Evolutionary conservation across 2,113 vertebrate species (phyloP).

Genomic region (Stigmatopora argus): DNA sequence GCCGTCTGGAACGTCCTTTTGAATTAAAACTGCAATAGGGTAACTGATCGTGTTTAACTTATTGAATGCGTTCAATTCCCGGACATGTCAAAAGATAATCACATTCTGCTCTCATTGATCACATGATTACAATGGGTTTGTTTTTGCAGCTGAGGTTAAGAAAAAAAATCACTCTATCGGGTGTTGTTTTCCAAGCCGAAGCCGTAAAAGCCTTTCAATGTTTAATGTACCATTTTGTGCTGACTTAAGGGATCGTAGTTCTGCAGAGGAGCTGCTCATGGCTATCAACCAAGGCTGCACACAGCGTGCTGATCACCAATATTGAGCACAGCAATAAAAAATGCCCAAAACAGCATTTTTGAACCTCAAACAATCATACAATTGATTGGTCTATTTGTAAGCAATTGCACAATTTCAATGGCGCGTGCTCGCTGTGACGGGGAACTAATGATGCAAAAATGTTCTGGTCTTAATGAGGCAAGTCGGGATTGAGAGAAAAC

Average conservation of each 20-base stretch:
- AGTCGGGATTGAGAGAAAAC: neutral
- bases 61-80: conserved; percentile 6
- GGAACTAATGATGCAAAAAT: conserved; percentile 3
- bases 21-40: conserved; percentile 1
- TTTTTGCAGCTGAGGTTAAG: conserved; percentile 2
- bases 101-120: neutral
- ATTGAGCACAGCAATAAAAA: neutral
- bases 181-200: conserved; percentile 21
- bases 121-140: conserved; percentile 3
- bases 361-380: neutral
- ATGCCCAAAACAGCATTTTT: conserved; percentile 8
- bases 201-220: conserved; percentile 36
- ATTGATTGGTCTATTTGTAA: neutral
- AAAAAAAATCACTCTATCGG: conserved; percentile 15
- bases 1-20: conserved; percentile 16
- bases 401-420: neutral
- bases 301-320: neutral
- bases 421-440: neutral
- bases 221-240: conserved; percentile 9
- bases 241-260: conserved; percentile 11
- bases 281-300: conserved; percentile 7
- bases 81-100: neutral
- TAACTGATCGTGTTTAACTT: neutral
- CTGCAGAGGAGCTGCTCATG: conserved; percentile 10
- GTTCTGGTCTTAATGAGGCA: neutral